These are phyloP conservation scores for Crotalus viridis DNA, from an alignment of 2,113 vertebrate species.

Conservation along the genomic window DNA sequence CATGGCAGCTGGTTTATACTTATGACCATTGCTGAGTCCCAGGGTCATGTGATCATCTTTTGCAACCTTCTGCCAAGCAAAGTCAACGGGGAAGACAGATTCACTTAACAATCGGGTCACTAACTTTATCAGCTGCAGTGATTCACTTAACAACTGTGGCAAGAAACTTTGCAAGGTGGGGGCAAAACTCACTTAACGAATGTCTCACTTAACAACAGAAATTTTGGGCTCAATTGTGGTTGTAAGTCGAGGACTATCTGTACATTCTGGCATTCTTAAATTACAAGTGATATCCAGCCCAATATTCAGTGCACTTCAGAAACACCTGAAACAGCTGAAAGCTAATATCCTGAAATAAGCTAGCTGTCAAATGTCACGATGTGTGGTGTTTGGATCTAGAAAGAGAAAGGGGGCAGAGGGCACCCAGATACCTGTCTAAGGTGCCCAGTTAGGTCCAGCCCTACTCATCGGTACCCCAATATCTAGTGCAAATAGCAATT, in stretches of 20 bases:
- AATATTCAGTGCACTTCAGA: background rate
- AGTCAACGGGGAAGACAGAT: background rate
- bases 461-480: conserved; percentile 2
- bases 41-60: too few relatives aligned
- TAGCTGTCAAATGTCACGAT: background rate
- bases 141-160: background rate
- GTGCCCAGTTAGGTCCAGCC: conserved; percentile 12
- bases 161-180: background rate
- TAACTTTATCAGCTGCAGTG: background rate
- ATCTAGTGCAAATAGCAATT: conserved; percentile 71
- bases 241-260: background rate
- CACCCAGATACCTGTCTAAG: background rate
- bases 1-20: too few relatives aligned
- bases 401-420: background rate
- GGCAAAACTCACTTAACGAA: background rate
- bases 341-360: too few relatives aligned
- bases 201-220: background rate
- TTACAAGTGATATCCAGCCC: background rate
- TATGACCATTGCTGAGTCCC: too few relatives aligned
- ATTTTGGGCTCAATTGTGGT: background rate
- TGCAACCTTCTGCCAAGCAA: background rate
- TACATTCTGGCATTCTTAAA: background rate
- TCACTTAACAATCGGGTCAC: background rate
- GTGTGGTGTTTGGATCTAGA: background rate
- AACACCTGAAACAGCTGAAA: background rate